Base-by-base conservation (phyloP, 2,888 invertebrate species). In the Coenonympha glycerion region DNA sequence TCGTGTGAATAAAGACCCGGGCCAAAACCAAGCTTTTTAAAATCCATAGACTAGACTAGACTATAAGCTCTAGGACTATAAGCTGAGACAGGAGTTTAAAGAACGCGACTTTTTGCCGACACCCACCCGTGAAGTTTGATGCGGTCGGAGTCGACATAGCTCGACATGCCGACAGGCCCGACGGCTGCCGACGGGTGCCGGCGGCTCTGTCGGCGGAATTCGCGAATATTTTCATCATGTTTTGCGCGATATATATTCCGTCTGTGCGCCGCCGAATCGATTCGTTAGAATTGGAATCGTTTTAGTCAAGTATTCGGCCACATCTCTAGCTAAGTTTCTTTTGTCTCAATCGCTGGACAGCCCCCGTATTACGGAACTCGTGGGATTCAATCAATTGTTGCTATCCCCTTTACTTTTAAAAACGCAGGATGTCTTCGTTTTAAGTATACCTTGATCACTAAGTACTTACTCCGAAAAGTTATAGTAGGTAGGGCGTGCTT, bases 121-220 rank as follows among this genome's bases (percentile, higher is more conserved):
- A 65, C 74, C 80, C 83, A 82, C 83, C 83, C 84, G 80, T 76
- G 78, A 79, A 72, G 68, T 69, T 69, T 56, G 66, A 66, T 63
- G 61, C 66, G 70, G 62, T 62, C 69, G 63, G 64, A 62, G 61
- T 65, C 69, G 71, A 72, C 74, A 76, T 79, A 70, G 73, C 66
- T 57, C 67, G 63, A 71, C 73, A 76, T 68, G 73, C 69, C 69
- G 71, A 68, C 65, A 59, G 65, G 63, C 70, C 67, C 71, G 77
- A 69, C 76, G 71, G 66, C 64, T n/a, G n/a, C n/a, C n/a, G n/a
- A n/a, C n/a, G n/a, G n/a, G 76, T 67, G 73, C 68, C 69, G 70
- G 68, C 65, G 59, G 65, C 64, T 71, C 68, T 72, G 77, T 70
- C 76, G 71, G 66, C 64, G 68, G 64, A 63, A 66, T 63, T 56